Evolutionary conservation across 1,140 invertebrate genomes (phyloP).

Genomic region (Eupeodes corollae): DNA sequence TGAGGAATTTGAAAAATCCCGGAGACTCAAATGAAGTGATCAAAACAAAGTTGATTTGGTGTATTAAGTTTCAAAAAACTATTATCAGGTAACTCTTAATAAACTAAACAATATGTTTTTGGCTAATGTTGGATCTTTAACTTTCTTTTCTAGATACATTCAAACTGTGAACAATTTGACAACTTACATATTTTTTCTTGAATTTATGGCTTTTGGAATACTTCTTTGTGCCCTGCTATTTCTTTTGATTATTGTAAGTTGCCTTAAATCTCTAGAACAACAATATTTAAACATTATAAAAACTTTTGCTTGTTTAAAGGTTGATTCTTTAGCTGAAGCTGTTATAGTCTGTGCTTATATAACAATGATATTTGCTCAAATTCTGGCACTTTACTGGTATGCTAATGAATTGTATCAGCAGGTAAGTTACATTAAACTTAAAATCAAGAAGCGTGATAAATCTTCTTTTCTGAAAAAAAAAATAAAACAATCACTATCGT

Average conservation of each 20-base stretch:
- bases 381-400: conserved; percentile 23
- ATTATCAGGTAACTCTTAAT: conserved; percentile 9
- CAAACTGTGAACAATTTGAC: conserved; percentile 22
- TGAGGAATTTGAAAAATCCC: conserved; percentile 9
- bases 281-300: neutral
- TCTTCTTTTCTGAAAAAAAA: no score
- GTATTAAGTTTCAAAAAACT: conserved; percentile 25
- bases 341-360: conserved; percentile 20
- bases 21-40: conserved; percentile 4
- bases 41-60: conserved; percentile 14
- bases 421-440: conserved; percentile 12
- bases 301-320: neutral
- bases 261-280: no score
- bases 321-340: neutral
- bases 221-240: no score
- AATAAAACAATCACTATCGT: no score
- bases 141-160: conserved; percentile 12
- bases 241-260: no score
- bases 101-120: neutral
- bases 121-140: neutral
- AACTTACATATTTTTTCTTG: conserved; percentile 22
- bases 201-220: conserved; percentile 24
- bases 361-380: conserved; percentile 28
- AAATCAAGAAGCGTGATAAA: no score
- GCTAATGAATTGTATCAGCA: conserved; percentile 26